Evolutionary conservation across 1,140 invertebrate genomes (phyloP).

Genomic region (Apis dorsata): DNA sequence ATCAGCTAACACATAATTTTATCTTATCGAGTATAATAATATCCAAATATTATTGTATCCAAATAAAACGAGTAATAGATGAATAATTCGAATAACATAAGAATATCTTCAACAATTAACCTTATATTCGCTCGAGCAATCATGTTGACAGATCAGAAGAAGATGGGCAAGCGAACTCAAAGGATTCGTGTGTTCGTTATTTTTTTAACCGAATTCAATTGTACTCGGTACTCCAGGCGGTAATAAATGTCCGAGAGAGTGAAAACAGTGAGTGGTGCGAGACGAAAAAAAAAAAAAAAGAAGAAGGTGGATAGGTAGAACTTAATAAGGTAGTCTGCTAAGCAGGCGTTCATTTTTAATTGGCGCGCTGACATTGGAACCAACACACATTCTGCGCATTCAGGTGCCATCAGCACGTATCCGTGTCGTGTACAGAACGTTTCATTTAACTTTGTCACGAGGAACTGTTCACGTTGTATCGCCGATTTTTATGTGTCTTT

Average conservation of each 20-base stretch:
- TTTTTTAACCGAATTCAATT: slow-evolving; percentile 22
- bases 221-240: background rate
- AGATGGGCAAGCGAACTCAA: background rate
- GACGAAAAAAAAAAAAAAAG: no score
- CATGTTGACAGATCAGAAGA: background rate
- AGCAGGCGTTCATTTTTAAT: slow-evolving; percentile 68
- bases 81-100: no score
- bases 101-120: no score
- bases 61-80: no score
- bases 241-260: slow-evolving; percentile 32
- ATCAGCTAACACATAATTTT: no score
- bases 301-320: background rate
- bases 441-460: background rate
- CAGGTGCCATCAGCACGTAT: slow-evolving; percentile 51
- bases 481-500: background rate
- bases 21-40: no score
- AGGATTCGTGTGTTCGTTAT: background rate
- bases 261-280: slow-evolving; percentile 7
- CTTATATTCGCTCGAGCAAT: background rate
- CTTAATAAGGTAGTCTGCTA: slow-evolving; percentile 57
- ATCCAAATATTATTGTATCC: no score
- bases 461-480: background rate
- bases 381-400: slow-evolving; percentile 48
- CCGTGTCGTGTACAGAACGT: slow-evolving; percentile 19
- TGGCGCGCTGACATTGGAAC: slow-evolving; percentile 66